Base-by-base conservation (phyloP, 2,113 vertebrate species). In the Sebastes schlegelii region DNA sequence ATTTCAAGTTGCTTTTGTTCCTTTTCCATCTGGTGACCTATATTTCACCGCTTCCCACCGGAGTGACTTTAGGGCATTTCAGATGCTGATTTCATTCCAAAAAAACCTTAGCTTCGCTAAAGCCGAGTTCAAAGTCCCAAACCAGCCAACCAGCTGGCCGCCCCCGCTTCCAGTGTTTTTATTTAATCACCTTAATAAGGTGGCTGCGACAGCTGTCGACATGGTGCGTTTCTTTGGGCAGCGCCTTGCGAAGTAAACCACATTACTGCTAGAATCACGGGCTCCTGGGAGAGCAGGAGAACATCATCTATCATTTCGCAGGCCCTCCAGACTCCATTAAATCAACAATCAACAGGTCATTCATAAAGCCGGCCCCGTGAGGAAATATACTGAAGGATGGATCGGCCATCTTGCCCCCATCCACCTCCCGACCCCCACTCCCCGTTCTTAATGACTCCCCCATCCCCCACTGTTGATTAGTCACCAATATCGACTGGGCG, bases 111-210 rank as follows among this genome's bases (percentile, higher is more conserved):
- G 68, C 14, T 62, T 69, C 26, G 2, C 54, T 54, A 60, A 12
- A 72, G 45, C 64, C 6, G 51, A 65, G 69, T 86, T 86, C 65
- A 89, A 43, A 86, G 79, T 75, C 87, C 63, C 76, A 42, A 63
- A 12, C 46, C 74, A 83, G 57, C 63, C 82, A 77, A 63, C 65
- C 81, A 85, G 76, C 64, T 46, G 1, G 52, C 86, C 69, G 14
- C 82, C 87, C 62, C 77, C 43, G 45, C 78, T 77, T 46, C 81
- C 77, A 74, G 34, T 89, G 90, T 87, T 92, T 92, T 92, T 88
- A 91, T 88, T 93, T 92, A 87, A 94, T 95, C 92, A 94, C 83
- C 80, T 72, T 93, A 94, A 94, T 92, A 92, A 92, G 83, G 80
- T 83, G 82, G 86, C 86, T 74, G 64, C 52, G 87, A 91, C 94